phyloP scores from a whole-genome alignment of 1,140 invertebrate genomes.

The Magallana ariakensis region DNA sequence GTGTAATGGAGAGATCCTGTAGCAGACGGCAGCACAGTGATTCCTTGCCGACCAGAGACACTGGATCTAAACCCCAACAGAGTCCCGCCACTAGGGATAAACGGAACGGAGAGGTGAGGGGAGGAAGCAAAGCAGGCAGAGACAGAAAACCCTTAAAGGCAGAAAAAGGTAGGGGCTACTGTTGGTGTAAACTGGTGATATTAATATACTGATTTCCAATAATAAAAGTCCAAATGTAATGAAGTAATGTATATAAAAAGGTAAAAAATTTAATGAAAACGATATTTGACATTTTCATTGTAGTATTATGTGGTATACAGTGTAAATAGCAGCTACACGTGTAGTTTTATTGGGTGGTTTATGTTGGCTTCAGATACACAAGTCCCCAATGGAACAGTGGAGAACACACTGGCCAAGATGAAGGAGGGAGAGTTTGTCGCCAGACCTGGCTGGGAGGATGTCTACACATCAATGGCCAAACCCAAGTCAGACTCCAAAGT shows the following conservation, averaged over 20 bases:
- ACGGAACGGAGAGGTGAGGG: conserved; percentile 7
- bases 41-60: neutral
- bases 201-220: too few relatives aligned
- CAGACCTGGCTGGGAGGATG: conserved; percentile 73
- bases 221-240: too few relatives aligned
- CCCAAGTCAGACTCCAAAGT: conserved; percentile 23
- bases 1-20: conserved; percentile 52
- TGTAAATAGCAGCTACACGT: too few relatives aligned
- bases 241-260: too few relatives aligned
- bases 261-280: too few relatives aligned
- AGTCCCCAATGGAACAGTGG: conserved; percentile 46
- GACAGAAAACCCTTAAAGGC: neutral
- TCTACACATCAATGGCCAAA: conserved; percentile 71
- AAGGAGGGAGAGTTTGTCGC: conserved; percentile 66
- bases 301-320: too few relatives aligned
- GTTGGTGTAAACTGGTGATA: too few relatives aligned
- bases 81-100: neutral
- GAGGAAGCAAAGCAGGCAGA: neutral
- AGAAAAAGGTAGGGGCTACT: conserved; percentile 1
- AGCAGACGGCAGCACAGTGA: conserved; percentile 1
- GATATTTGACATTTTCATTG: too few relatives aligned
- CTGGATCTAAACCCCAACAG: neutral
- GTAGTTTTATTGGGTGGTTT: too few relatives aligned
- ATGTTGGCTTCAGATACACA: neutral
- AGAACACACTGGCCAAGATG: conserved; percentile 65